Evolutionary conservation across 2,113 vertebrate species (phyloP).

Genomic region (Capra hircus): DNA sequence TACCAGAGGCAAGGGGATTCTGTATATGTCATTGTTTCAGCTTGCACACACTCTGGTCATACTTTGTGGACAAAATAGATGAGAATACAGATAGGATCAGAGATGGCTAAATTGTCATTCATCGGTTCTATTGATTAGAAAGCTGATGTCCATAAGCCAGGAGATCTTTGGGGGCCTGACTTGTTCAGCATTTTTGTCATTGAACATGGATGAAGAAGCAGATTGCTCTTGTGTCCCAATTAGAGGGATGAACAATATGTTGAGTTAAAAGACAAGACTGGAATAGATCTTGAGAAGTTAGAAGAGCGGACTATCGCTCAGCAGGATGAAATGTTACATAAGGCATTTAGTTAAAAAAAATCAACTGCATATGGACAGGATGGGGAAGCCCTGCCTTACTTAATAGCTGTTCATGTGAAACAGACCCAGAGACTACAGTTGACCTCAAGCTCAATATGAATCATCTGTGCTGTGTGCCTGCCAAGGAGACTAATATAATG

Average conservation of each 20-base stretch:
- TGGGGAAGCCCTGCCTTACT: conserved; percentile 68
- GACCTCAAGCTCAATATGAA: conserved; percentile 71
- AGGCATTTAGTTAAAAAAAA: conserved; percentile 55
- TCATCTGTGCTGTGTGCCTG: conserved; percentile 66
- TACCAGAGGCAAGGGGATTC: background rate
- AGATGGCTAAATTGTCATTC: background rate
- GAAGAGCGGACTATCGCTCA: conserved; percentile 9
- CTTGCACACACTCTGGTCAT: background rate
- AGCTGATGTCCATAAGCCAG: background rate
- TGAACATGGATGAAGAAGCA: background rate
- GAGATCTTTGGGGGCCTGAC: background rate
- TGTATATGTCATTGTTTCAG: background rate
- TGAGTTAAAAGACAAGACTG: background rate
- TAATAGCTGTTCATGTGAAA: conserved; percentile 72
- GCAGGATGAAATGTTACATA: conserved; percentile 64
- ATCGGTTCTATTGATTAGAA: background rate
- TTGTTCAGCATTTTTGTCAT: background rate
- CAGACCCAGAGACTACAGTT: conserved; percentile 70
- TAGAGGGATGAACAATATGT: background rate
- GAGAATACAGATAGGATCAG: background rate
- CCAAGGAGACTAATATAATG: conserved; percentile 64
- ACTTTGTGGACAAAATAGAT: background rate
- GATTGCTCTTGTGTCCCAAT: background rate
- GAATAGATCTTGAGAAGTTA: conserved; percentile 3
- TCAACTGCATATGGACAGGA: conserved; percentile 67